phyloP scores from a whole-genome alignment of 2,888 invertebrate genomes.

The Cheilosia pagana region DNA sequence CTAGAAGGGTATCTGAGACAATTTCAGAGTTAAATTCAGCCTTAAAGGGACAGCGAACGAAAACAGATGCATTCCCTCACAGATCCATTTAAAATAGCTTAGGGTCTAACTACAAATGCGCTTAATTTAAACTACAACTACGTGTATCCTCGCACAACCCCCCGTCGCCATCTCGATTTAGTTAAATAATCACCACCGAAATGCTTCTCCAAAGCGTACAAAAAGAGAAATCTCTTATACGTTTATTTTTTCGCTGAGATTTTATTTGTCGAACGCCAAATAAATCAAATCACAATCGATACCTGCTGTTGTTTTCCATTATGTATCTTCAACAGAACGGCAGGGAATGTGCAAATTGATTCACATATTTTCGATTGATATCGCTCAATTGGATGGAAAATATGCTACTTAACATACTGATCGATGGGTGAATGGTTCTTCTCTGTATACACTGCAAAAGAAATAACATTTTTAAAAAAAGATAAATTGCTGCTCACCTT shows the following conservation, averaged over 20 bases:
- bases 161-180: no score
- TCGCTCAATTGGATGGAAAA: conserved; percentile 58
- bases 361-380: conserved; percentile 46
- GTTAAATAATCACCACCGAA: no score
- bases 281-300: conserved; percentile 54
- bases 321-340: conserved; percentile 5
- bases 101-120: no score
- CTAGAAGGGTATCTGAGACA: no score
- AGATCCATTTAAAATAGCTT: not conserved
- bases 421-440: conserved; percentile 1
- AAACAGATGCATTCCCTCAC: not conserved
- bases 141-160: no score
- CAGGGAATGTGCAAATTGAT: conserved; percentile 39
- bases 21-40: no score
- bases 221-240: no score
- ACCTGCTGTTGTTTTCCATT: conserved; percentile 55
- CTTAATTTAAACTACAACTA: no score
- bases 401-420: conserved; percentile 55
- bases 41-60: no score
- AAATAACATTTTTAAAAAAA: conserved; percentile 23
- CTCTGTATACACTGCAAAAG: not conserved
- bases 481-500: conserved; percentile 51
- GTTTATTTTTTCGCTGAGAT: not conserved
- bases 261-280: not conserved
- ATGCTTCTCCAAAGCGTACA: no score